phyloP scores from a whole-genome alignment of 2,113 vertebrate genomes.

The Conger conger region DNA sequence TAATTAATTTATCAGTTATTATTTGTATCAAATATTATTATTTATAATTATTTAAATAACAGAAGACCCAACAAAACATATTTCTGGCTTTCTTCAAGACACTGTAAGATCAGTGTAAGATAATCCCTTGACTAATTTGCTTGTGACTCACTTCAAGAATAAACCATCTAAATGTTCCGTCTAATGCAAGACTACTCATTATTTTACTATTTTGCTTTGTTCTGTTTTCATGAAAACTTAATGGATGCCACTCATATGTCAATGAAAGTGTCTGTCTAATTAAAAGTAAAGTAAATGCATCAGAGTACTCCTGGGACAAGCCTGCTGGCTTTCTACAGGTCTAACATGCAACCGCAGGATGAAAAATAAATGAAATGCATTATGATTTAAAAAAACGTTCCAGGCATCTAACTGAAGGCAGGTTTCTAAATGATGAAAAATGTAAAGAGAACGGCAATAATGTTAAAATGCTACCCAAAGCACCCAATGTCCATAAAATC shows the following conservation, averaged over 20 bases:
- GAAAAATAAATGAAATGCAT: constrained; percentile 38
- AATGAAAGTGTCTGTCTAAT: constrained; percentile 56
- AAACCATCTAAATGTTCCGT: constrained; percentile 26
- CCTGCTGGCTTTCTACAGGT: constrained; percentile 74
- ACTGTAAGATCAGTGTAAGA: background rate
- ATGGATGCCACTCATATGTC: constrained; percentile 50
- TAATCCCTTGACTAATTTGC: background rate
- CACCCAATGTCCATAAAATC: background rate
- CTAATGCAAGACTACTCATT: constrained; percentile 24
- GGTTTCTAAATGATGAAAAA: constrained; percentile 37
- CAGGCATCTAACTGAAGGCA: constrained; percentile 48
- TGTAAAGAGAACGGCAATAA: constrained; percentile 2
- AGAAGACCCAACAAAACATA: background rate
- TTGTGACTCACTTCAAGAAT: too few relatives aligned
- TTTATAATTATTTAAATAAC: too few relatives aligned
- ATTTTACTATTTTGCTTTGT: constrained; percentile 43
- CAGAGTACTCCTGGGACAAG: constrained; percentile 63
- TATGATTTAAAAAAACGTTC: constrained; percentile 62
- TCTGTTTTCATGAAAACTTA: constrained; percentile 25
- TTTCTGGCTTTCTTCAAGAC: background rate
- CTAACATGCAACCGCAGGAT: constrained; percentile 61
- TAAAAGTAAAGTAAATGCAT: constrained; percentile 62
- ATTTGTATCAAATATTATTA: too few relatives aligned
- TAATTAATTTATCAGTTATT: too few relatives aligned
- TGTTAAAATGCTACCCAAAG: background rate